Percentiles rank a stretch among this genome's conserved stretches.
Evolutionary conservation across 2,888 invertebrate species (phyloP).

Genomic region (Cancer borealis): DNA sequence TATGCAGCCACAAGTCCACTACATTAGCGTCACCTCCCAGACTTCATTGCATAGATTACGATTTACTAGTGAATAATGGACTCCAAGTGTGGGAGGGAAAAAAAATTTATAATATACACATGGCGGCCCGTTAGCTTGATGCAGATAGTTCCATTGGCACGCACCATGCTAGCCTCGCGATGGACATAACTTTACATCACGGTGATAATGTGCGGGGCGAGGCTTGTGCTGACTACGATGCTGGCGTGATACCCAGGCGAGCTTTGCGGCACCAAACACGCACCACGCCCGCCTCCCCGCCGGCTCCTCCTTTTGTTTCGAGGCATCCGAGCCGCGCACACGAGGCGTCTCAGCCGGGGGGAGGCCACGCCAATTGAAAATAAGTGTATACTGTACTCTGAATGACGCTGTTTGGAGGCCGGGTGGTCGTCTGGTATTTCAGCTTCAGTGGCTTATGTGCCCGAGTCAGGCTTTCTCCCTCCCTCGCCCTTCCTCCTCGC

Average conservation of each 20-base stretch:
- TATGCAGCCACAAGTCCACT: background rate
- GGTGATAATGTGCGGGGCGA: constrained; percentile 8
- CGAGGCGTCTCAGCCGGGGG: background rate
- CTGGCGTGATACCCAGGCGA: constrained; percentile 23
- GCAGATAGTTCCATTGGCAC: background rate
- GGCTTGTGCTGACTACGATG: background rate
- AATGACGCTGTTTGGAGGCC: background rate
- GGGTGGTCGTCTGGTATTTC: background rate
- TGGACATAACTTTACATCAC: constrained; percentile 30
- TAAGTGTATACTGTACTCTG: background rate
- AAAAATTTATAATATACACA: background rate
- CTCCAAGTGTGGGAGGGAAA: background rate
- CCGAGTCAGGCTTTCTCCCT: background rate
- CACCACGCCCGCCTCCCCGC: background rate
- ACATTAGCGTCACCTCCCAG: background rate
- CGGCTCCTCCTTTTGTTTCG: constrained; percentile 20
- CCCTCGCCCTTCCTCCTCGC: background rate
- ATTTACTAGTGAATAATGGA: background rate
- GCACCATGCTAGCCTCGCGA: background rate
- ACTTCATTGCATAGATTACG: background rate
- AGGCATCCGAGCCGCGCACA: background rate
- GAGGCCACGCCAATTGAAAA: background rate
- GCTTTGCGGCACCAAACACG: constrained; percentile 33
- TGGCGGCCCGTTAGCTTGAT: background rate
- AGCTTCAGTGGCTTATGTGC: background rate